These are phyloP conservation scores for Sesamia nonagrioides DNA, from an alignment of 1,140 invertebrate genomes.

Conservation along the genomic window DNA sequence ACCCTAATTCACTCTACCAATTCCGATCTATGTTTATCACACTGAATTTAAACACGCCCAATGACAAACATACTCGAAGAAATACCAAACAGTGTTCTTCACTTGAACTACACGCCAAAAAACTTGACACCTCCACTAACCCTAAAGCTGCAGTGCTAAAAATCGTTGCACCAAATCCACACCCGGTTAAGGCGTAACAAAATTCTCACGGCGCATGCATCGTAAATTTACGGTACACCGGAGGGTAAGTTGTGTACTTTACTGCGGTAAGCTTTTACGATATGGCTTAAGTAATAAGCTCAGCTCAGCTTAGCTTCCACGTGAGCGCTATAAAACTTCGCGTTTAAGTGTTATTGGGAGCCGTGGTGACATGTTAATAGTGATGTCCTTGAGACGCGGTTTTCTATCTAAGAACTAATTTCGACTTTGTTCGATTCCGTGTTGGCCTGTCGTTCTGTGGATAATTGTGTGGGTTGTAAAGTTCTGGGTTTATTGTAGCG, in stretches of 20 bases:
- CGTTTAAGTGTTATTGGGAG: slow-evolving; percentile 42
- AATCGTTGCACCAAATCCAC: slow-evolving; percentile 70
- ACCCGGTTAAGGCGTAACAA: slow-evolving; percentile 72
- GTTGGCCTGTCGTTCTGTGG: slow-evolving; percentile 13
- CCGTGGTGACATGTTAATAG: slow-evolving; percentile 41
- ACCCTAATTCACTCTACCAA: too few species aligned
- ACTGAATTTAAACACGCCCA: not conserved
- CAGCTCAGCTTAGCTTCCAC: slow-evolving; percentile 40
- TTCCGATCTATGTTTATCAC: too few species aligned
- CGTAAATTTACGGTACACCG: slow-evolving; percentile 80
- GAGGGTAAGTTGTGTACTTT: slow-evolving; percentile 82
- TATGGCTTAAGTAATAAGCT: slow-evolving; percentile 57
- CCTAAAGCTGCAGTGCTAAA: slow-evolving; percentile 55
- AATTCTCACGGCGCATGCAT: slow-evolving; percentile 81
- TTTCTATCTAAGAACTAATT: slow-evolving; percentile 28
- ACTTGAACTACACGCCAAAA: not conserved
- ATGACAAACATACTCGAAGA: not conserved
- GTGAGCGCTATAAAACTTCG: slow-evolving; percentile 46
- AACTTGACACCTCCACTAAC: slow-evolving; percentile 30
- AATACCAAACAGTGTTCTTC: not conserved
- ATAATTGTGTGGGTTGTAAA: slow-evolving; percentile 24
- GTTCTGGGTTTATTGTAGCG: not conserved
- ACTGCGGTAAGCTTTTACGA: slow-evolving; percentile 76
- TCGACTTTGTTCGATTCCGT: slow-evolving; percentile 9
- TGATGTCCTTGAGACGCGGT: slow-evolving; percentile 26